Conservation (phyloP, 2,888 invertebrate species). For the Nomada flava region DNA sequence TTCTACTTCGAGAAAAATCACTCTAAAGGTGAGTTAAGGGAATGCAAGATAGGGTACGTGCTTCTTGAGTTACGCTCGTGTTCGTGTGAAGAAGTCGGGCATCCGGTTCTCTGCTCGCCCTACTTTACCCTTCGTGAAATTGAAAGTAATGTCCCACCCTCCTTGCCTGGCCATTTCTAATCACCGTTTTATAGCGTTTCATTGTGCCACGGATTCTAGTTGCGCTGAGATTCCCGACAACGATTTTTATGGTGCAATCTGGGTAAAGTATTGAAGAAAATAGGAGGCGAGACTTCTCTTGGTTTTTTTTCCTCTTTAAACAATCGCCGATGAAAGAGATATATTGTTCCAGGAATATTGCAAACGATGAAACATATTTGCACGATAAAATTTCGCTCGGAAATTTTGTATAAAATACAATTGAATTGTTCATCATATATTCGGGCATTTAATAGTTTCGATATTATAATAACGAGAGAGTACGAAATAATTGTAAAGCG, state of each 20-base stretch:
- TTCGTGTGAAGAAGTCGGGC: constrained; percentile 41
- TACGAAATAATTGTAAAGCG: no score
- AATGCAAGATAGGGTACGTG: constrained; percentile 5
- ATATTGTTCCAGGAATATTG: no score
- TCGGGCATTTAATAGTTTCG: no score
- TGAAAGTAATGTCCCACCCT: constrained; percentile 32
- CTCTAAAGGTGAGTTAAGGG: background rate
- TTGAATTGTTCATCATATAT: no score
- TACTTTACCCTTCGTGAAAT: constrained; percentile 32
- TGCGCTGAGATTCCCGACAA: background rate
- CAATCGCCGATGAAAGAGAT: no score
- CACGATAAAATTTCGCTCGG: no score
- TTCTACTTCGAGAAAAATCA: background rate
- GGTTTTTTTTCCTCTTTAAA: no score
- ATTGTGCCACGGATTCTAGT: background rate
- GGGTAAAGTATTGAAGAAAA: no score
- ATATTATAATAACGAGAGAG: no score
- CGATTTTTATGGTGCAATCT: background rate
- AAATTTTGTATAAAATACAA: no score
- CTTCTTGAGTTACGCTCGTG: constrained; percentile 26
- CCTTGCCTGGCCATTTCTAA: constrained; percentile 22
- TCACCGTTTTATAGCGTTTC: constrained; percentile 18
- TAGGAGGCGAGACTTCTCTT: no score
- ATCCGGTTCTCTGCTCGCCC: constrained; percentile 37
- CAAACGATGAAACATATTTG: no score